Evolutionary conservation across 1,140 invertebrate species (phyloP), one percentile per base, ranked within the genome.

Genomic region (Drosophila kanapiae): DNA sequence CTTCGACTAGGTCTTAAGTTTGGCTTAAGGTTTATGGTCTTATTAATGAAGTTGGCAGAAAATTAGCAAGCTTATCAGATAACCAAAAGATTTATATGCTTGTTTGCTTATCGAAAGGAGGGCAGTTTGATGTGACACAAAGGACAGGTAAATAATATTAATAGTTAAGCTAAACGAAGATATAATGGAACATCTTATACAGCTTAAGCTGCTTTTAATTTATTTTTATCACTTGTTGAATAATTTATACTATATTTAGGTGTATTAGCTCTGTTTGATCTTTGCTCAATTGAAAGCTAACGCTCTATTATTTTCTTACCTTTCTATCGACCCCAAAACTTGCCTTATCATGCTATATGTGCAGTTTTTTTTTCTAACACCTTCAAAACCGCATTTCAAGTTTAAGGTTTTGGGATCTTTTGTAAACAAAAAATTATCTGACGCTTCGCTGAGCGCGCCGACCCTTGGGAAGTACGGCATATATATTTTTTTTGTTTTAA

Each of bases 361-460:
- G 51, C 64, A 58, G 18, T 23, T 58, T 59, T 49, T 68, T 35
- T 33, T 6, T 14, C 11, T 48, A 49, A 58, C 33, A 48, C 51
- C 33, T 68, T n/a, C 18, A 42, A 59, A 40, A 49, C 59, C 7
- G 31, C 23, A 18, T 33, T 68, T 72, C 45, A 72, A 72, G 70
- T 38, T 72, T 38, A 42, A 60, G 70, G 45, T 40, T 72, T 72
- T 72, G n/a, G 35, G 18, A 59, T 18, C 14, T 29, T 27, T 60
- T 67, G 58, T 45, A 29, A 35, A 23, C 14, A 18, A 37, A 53
- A 64, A 70, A 51, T 53, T 5, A 29, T 57, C 29, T 49, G 37
- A 77, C 60, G 74, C 72, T 76, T 58, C 16, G 70, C 42, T 76
- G 72, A 58, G 33, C 74, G 53, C 49, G 54, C n/a, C 13, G 43